Conservation (phyloP, 2,888 invertebrate genomes). For the Tromatobia lineatoria region DNA sequence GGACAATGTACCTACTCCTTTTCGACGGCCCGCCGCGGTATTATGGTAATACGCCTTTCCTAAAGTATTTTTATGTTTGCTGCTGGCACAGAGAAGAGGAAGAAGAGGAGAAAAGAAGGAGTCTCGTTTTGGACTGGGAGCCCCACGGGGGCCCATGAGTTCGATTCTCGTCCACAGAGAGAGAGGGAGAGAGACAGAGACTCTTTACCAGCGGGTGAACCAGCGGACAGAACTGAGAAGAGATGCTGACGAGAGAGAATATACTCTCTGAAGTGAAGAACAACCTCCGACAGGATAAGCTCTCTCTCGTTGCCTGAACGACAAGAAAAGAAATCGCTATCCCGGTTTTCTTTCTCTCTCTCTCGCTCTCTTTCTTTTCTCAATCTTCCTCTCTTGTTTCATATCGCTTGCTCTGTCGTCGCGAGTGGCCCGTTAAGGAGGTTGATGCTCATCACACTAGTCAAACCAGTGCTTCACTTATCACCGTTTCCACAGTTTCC, state of each 20-base stretch:
- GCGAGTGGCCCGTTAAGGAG: too few species aligned
- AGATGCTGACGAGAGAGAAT: conserved; percentile 55
- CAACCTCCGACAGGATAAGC: conserved; percentile 52
- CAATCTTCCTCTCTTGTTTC: not conserved
- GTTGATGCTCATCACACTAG: too few species aligned
- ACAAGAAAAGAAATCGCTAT: conserved; percentile 7
- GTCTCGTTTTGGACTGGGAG: conserved; percentile 57
- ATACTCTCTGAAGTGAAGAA: conserved; percentile 49
- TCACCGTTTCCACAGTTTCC: too few species aligned
- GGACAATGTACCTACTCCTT: conserved; percentile 62
- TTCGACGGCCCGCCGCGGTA: conserved; percentile 57
- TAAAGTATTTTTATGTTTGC: conserved; percentile 69
- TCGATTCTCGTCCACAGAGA: conserved; percentile 51
- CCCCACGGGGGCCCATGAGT: conserved; percentile 60
- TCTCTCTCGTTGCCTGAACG: conserved; percentile 20
- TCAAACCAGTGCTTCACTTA: too few species aligned
- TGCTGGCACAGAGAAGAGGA: conserved; percentile 32
- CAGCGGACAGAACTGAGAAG: conserved; percentile 44
- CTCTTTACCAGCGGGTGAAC: conserved; percentile 8
- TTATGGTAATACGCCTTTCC: conserved; percentile 67
- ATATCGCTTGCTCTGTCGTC: too few species aligned
- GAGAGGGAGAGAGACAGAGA: not conserved
- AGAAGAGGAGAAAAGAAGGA: conserved; percentile 51
- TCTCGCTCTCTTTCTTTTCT: conserved; percentile 14
- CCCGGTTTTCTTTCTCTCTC: conserved; percentile 34